Conservation (phyloP, 2,888 invertebrate species). For the Drosophila buzzatii region DNA sequence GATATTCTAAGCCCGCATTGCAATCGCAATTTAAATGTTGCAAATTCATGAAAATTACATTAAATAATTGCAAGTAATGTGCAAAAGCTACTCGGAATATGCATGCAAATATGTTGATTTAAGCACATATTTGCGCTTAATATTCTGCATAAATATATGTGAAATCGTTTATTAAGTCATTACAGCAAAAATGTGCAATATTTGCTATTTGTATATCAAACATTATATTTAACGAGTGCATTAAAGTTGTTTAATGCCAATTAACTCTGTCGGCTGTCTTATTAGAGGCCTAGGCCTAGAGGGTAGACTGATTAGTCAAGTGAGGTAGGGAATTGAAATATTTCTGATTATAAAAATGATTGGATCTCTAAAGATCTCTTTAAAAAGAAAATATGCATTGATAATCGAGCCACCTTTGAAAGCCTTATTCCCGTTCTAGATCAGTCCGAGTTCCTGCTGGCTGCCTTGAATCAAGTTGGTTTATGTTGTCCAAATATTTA, state of each 20-base stretch:
- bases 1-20: background rate
- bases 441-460: background rate
- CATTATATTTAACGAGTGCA: background rate
- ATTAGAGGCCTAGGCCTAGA: background rate
- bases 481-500: background rate
- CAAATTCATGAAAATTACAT: slow-evolving; percentile 9
- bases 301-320: background rate
- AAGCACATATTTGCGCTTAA: background rate
- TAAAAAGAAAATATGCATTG: too few relatives aligned
- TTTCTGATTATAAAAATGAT: too few relatives aligned
- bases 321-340: too few relatives aligned
- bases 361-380: too few relatives aligned
- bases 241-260: background rate
- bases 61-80: background rate
- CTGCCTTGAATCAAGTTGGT: background rate
- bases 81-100: background rate
- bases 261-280: background rate
- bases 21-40: background rate
- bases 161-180: background rate
- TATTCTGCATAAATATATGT: background rate
- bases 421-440: background rate
- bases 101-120: background rate
- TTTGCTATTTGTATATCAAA: background rate
- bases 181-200: background rate
- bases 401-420: too few relatives aligned